Conservation (phyloP, 2,797 vertebrate species). For the Anabacerthia variegaticeps region DNA sequence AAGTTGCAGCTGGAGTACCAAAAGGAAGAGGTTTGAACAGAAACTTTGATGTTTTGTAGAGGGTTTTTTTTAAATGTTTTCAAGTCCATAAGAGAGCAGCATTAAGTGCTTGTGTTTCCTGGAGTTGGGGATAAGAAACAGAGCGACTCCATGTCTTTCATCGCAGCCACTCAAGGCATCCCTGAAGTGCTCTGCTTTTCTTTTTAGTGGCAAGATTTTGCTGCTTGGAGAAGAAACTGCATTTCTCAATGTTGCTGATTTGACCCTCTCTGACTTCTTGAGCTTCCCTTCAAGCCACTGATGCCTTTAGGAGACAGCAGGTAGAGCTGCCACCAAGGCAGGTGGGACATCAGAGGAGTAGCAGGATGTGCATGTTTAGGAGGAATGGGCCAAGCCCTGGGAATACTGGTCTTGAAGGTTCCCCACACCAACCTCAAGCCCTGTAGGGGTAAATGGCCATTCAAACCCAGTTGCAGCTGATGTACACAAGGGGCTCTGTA, state of each 20-base stretch:
- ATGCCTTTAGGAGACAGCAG: neutral
- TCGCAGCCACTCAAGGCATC: rapidly evolving
- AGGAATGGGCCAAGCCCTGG: rapidly evolving
- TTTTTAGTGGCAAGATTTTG: neutral
- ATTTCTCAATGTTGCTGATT: neutral
- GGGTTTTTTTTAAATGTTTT: neutral
- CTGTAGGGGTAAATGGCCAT: rapidly evolving
- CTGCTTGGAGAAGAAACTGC: neutral
- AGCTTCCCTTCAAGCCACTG: neutral
- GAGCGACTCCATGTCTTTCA: rapidly evolving
- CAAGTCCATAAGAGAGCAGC: neutral
- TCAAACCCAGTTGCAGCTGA: neutral
- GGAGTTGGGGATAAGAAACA: neutral
- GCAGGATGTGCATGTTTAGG: rapidly evolving
- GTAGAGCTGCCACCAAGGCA: neutral
- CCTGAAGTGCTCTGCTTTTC: neutral
- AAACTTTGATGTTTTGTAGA: neutral
- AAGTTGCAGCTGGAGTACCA: neutral
- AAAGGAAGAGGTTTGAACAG: neutral
- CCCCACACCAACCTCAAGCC: neutral
- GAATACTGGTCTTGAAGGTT: neutral
- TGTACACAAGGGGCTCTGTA: neutral
- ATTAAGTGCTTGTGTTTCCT: neutral
- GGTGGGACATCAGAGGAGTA: rapidly evolving
- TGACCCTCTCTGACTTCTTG: neutral